These are phyloP conservation scores for Pachycephala philippinensis DNA, from an alignment of 2,113 vertebrate species.

Conservation along the genomic window DNA sequence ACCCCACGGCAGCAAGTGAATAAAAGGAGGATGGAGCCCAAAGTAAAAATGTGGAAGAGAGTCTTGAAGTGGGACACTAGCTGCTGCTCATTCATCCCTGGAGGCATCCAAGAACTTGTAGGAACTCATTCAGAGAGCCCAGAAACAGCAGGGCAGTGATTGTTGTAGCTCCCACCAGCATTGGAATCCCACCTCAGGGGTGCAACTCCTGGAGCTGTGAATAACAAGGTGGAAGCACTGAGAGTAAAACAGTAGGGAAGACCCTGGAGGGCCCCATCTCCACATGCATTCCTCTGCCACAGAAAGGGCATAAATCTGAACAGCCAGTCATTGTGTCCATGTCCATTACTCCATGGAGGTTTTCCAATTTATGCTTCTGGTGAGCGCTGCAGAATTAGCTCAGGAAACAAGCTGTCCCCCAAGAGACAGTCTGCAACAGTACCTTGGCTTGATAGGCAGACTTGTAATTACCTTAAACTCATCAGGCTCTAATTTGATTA, in stretches of 20 bases:
- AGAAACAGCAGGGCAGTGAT: not conserved
- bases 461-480: not conserved
- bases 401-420: not conserved
- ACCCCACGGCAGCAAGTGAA: not conserved
- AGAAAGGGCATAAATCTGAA: not conserved
- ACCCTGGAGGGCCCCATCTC: not conserved
- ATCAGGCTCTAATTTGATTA: not conserved
- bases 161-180: not conserved
- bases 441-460: not conserved
- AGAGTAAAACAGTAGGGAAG: not conserved
- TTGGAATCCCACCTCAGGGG: not conserved
- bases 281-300: not conserved
- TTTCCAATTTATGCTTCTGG: not conserved
- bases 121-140: not conserved
- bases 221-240: not conserved
- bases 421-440: not conserved
- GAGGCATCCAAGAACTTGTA: not conserved
- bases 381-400: not conserved
- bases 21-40: not conserved
- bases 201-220: not conserved
- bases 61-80: not conserved
- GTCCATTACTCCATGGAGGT: not conserved
- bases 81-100: not conserved
- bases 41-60: not conserved
- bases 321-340: not conserved